Evolutionary conservation across 2,113 vertebrate genomes (phyloP), one percentile per base, ranked within the genome.

Genomic region (Electrona antarctica): DNA sequence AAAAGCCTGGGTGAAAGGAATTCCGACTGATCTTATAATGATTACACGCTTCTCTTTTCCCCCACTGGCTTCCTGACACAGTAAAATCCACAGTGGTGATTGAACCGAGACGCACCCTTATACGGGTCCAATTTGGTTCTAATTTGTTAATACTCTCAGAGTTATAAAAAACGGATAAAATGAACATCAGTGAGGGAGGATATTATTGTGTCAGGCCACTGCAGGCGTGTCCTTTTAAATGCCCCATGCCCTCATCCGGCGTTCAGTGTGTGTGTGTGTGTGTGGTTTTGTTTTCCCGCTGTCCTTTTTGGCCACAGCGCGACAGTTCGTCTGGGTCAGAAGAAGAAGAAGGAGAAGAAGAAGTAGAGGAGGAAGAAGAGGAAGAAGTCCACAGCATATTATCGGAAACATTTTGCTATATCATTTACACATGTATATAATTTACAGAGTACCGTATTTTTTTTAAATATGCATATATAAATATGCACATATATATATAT

Each of bases 391-490:
- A 88, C 87, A 88, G 91, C 88, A 87, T 90, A 83, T 81, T 69
- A 87, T 88, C 76, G 78, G 83, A 90, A 88, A 88, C 81, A 76
- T 80, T 76, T 90, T 81, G 80, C 80, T 89, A 87, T 87, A 87
- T 87, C 71, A 87, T 92, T 88, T 91, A 90, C 86, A 93, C 64
- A 71, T 81, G 73, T 85, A 80, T 83, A 78, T 78, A 75, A 88
- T 90, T 87, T 91, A 93, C 88, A 91, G 86, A 90, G 79, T 86
- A 91, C 88, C 80, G 82, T 89, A 81, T 78, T 63, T 56, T 76
- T 71, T 68, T 68, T 63, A 41, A 41, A 41, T 41, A 33, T 33
- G 29, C 29, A 33, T 33, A 33, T 33, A 33, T 4, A 33, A 2
- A 33, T 33, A 41, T 41, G 33, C 33, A 41, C 5, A 41, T 4